Conservation (phyloP, 2,113 vertebrate species). For the Paedocypris sp. region DNA sequence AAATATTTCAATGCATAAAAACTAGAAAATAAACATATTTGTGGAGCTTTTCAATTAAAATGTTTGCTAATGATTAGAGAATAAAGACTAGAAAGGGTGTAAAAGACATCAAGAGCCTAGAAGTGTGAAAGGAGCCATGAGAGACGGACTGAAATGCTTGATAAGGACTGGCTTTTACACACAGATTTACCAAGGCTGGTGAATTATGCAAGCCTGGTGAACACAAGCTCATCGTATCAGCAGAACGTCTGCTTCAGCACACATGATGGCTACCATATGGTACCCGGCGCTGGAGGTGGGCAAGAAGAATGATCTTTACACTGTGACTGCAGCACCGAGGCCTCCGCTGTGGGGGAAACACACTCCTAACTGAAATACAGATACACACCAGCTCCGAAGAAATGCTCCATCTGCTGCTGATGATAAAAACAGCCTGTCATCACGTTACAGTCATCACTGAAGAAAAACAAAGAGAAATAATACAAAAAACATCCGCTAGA, state of each 20-base stretch:
- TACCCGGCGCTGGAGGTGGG: slow-evolving; percentile 20
- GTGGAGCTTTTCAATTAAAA: no score
- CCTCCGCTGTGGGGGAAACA: slow-evolving; percentile 27
- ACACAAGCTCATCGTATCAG: slow-evolving; percentile 17
- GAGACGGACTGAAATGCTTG: slow-evolving; percentile 8
- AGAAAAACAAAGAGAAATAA: not conserved
- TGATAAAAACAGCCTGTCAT: slow-evolving; percentile 22
- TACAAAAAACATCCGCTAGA: not conserved
- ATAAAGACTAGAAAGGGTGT: no score
- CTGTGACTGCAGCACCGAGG: not conserved
- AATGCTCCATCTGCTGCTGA: slow-evolving; percentile 21
- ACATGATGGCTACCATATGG: slow-evolving; percentile 25
- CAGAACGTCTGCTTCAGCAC: slow-evolving; percentile 7
- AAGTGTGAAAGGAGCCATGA: not conserved
- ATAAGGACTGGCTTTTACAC: slow-evolving; percentile 20
- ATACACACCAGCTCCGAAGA: slow-evolving; percentile 21
- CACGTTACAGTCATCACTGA: not conserved
- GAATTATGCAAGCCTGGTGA: slow-evolving; percentile 28
- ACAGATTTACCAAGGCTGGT: slow-evolving; percentile 22
- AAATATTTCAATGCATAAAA: no score
- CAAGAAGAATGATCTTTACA: slow-evolving; percentile 26
- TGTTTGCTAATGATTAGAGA: no score
- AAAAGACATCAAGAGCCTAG: no score
- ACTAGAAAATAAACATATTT: no score
- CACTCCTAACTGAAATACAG: slow-evolving; percentile 9